These are phyloP conservation scores for Drosophila simulans DNA, from an alignment of 1,140 invertebrate species.

Conservation along the genomic window DNA sequence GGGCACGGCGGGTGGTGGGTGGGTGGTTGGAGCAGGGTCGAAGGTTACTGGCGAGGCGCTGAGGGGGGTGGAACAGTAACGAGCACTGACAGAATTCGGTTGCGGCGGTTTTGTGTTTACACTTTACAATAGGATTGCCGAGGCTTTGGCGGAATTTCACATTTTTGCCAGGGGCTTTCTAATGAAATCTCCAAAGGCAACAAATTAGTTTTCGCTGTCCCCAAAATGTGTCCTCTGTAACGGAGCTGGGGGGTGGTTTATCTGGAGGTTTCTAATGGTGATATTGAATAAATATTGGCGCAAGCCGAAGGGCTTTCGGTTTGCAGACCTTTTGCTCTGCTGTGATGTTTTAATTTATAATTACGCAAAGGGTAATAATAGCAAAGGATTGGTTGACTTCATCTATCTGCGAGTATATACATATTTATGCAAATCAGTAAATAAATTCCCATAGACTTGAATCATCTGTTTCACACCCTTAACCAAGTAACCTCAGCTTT, in stretches of 20 bases:
- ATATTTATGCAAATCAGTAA: too few relatives aligned
- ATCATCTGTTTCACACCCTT: not conserved
- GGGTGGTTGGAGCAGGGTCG: not conserved
- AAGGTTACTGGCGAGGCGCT: not conserved
- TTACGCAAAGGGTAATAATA: too few relatives aligned
- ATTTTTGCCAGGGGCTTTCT: slow-evolving; percentile 44
- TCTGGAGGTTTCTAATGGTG: slow-evolving; percentile 17
- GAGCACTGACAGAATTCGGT: slow-evolving; percentile 71
- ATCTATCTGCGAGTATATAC: too few relatives aligned
- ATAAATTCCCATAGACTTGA: too few relatives aligned
- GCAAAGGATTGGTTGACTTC: too few relatives aligned
- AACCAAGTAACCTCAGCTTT: slow-evolving; percentile 12
- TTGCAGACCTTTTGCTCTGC: not conserved
- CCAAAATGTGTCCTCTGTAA: slow-evolving; percentile 32
- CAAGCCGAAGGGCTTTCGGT: not conserved
- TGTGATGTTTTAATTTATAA: slow-evolving; percentile 14
- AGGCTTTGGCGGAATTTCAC: slow-evolving; percentile 58
- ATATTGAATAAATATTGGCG: slow-evolving; percentile 46
- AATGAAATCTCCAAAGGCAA: slow-evolving; percentile 63
- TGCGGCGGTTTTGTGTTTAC: slow-evolving; percentile 81
- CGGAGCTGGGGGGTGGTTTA: slow-evolving; percentile 13
- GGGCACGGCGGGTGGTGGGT: not conserved
- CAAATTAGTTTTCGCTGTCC: slow-evolving; percentile 54
- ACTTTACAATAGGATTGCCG: slow-evolving; percentile 72
- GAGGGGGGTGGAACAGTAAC: slow-evolving; percentile 29